These are phyloP conservation scores for Sepiola atlantica DNA, from an alignment of 2,888 invertebrate species.

Conservation along the genomic window DNA sequence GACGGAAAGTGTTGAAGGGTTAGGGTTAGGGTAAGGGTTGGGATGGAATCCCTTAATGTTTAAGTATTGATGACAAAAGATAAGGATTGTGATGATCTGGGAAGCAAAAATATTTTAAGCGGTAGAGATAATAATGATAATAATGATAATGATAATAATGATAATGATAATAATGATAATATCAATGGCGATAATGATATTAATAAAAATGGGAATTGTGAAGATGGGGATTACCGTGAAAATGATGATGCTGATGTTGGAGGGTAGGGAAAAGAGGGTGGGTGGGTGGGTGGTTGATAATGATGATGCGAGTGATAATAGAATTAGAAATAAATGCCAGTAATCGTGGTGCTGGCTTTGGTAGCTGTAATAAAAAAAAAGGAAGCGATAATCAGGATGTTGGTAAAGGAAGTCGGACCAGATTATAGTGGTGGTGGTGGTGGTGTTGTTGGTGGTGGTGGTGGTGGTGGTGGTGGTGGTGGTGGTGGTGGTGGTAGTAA, in stretches of 20 bases:
- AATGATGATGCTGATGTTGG: not conserved
- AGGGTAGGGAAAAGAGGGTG: no score
- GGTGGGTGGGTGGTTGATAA: not conserved
- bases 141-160: not conserved
- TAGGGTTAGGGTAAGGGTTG: not conserved
- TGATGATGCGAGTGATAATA: not conserved
- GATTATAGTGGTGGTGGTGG: no score
- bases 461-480: not conserved
- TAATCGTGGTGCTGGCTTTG: not conserved
- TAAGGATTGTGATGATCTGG: not conserved
- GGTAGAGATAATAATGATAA: not conserved
- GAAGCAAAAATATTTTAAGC: not conserved
- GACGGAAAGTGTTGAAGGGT: no score
- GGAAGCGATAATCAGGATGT: not conserved
- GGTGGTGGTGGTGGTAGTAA: not conserved
- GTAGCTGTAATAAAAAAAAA: not conserved
- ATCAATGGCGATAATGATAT: not conserved
- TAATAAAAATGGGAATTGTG: not conserved
- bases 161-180: not conserved
- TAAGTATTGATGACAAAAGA: not conserved
- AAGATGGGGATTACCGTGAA: not conserved
- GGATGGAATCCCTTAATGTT: not conserved
- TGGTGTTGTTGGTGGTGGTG: not conserved
- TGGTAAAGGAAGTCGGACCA: not conserved
- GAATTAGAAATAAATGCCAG: not conserved